Evolutionary conservation across 2,888 invertebrate species (phyloP).

Genomic region (Mechanitis mazaeus): DNA sequence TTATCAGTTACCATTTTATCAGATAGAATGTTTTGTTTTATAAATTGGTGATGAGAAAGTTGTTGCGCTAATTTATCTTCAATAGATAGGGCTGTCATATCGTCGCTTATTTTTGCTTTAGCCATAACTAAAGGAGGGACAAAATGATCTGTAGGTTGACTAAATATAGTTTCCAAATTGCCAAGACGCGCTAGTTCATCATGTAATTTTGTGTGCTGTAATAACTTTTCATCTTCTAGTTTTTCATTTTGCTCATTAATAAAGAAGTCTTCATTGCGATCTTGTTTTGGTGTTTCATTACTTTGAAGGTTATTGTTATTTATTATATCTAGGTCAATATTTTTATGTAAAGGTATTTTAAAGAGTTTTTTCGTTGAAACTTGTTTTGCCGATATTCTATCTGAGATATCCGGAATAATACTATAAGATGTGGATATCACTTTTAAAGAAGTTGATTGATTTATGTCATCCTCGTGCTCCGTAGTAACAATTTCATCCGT

Average conservation of each 20-base stretch:
- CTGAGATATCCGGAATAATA: slow-evolving; percentile 28
- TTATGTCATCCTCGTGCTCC: slow-evolving; percentile 47
- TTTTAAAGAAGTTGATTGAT: slow-evolving; percentile 39
- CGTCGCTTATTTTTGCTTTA: slow-evolving; percentile 68
- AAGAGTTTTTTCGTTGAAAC: slow-evolving; percentile 18
- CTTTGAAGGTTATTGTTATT: slow-evolving; percentile 56
- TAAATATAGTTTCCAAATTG: slow-evolving; percentile 68
- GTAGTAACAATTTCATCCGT: slow-evolving; percentile 50
- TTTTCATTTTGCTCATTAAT: slow-evolving; percentile 52
- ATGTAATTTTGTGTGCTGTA: slow-evolving; percentile 64
- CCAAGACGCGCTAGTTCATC: slow-evolving; percentile 64
- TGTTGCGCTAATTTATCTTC: slow-evolving; percentile 71
- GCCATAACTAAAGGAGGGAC: slow-evolving; percentile 73
- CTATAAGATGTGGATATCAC: slow-evolving; percentile 35
- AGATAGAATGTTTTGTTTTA: slow-evolving; percentile 34
- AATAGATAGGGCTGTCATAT: slow-evolving; percentile 69
- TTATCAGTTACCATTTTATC: slow-evolving; percentile 32
- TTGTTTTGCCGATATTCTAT: slow-evolving; percentile 26
- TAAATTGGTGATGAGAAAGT: slow-evolving; percentile 50
- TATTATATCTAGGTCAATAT: slow-evolving; percentile 39
- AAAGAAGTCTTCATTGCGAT: slow-evolving; percentile 43
- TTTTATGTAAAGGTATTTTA: slow-evolving; percentile 38
- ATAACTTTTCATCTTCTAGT: slow-evolving; percentile 57
- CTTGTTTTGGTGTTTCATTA: slow-evolving; percentile 55
- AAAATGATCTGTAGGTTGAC: slow-evolving; percentile 71